Percentiles rank a stretch among this genome's conserved stretches.
phyloP scores from a whole-genome alignment of 2,113 vertebrate genomes.

The Empidonax alnorum region DNA sequence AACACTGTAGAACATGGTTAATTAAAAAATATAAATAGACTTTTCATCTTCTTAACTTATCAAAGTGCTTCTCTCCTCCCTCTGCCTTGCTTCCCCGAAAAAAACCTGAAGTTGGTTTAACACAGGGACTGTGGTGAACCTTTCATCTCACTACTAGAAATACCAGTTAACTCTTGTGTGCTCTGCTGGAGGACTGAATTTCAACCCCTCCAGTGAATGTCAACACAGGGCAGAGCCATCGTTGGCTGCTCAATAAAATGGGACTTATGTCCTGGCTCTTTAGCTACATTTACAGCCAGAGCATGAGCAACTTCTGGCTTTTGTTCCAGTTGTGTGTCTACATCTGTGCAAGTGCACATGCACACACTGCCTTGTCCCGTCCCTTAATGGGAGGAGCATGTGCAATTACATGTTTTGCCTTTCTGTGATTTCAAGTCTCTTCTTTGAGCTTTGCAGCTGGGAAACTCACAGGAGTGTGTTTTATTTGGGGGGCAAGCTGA shows the following conservation, averaged over 20 bases:
- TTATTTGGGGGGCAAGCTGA: not conserved
- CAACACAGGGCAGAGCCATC: not conserved
- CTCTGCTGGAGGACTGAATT: not conserved
- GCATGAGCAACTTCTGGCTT: not conserved
- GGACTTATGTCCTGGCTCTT: not conserved
- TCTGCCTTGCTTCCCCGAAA: not conserved
- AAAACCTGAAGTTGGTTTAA: not conserved
- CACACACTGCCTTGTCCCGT: not conserved
- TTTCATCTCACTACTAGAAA: not conserved
- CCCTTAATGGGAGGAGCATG: not conserved
- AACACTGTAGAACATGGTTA: slow-evolving; percentile 76
- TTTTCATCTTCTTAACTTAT: slow-evolving; percentile 67
- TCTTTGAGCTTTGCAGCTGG: not conserved
- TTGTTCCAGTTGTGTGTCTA: not conserved
- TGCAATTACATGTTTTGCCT: not conserved
- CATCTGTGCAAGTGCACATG: not conserved
- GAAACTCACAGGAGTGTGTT: not conserved
- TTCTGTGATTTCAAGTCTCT: not conserved
- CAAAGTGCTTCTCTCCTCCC: slow-evolving; percentile 26
- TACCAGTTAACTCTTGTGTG: not conserved
- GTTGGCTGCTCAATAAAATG: not conserved
- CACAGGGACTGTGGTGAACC: not conserved
- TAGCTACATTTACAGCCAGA: not conserved
- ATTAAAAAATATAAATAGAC: slow-evolving; percentile 84
- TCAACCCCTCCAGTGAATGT: not conserved